Percentiles rank a stretch among this genome's conserved stretches.
Conservation (phyloP, 2,888 invertebrate genomes). For the Eilema griseolum region DNA sequence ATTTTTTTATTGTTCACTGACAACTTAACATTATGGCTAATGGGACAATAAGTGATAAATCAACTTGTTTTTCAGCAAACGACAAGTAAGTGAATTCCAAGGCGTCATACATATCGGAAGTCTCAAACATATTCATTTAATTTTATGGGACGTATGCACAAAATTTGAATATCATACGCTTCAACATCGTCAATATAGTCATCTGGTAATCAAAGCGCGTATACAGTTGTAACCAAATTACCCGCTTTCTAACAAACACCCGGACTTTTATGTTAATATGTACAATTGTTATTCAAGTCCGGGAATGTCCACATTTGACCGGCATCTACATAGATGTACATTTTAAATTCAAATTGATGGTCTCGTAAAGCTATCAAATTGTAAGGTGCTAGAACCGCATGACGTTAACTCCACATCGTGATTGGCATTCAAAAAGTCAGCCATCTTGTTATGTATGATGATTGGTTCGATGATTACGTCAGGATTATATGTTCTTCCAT, state of each 20-base stretch:
- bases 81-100: constrained; percentile 53
- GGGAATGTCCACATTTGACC: constrained; percentile 84
- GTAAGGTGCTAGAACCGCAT: constrained; percentile 79
- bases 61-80: constrained; percentile 52
- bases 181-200: constrained; percentile 69
- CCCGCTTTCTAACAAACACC: constrained; percentile 87
- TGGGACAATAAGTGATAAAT: constrained; percentile 42
- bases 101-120: constrained; percentile 71
- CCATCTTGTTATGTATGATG: constrained; percentile 75
- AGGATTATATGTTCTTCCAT: constrained; percentile 66
- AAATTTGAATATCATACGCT: constrained; percentile 70
- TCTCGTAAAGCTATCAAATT: constrained; percentile 85
- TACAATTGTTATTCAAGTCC: constrained; percentile 82
- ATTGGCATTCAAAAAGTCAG: constrained; percentile 78
- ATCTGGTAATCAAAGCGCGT: constrained; percentile 78
- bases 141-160: constrained; percentile 74
- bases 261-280: constrained; percentile 84
- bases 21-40: constrained; percentile 30
- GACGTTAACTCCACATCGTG: constrained; percentile 76
- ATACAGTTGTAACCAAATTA: constrained; percentile 83
- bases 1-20: constrained; percentile 46
- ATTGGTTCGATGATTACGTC: constrained; percentile 70
- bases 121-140: constrained; percentile 72
- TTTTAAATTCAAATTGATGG: constrained; percentile 85
- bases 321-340: constrained; percentile 82